phyloP scores from a whole-genome alignment of 2,888 invertebrate species.

The Trachelus iudaicus region DNA sequence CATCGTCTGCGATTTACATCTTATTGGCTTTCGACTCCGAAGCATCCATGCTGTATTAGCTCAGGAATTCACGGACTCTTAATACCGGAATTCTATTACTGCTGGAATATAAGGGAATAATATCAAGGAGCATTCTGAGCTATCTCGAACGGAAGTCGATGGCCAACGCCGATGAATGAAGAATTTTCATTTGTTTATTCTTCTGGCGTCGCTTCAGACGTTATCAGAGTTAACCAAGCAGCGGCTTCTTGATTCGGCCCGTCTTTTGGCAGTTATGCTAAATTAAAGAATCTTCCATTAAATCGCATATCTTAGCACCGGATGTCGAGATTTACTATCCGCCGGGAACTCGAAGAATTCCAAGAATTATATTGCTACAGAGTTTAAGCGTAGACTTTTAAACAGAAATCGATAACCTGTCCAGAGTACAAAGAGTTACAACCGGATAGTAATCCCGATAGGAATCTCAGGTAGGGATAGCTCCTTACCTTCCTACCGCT shows the following conservation, averaged over 20 bases:
- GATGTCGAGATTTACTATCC: not conserved
- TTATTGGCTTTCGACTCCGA: constrained; percentile 28
- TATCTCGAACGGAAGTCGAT: constrained; percentile 19
- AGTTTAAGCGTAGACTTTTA: not conserved
- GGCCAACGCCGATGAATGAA: constrained; percentile 14
- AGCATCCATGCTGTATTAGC: constrained; percentile 19
- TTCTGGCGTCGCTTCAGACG: constrained; percentile 29
- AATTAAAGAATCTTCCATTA: not conserved
- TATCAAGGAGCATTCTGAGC: not conserved
- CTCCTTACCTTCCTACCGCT: not conserved
- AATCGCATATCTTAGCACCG: not conserved
- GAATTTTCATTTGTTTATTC: constrained; percentile 28
- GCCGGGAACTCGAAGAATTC: not conserved
- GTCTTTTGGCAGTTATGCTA: not conserved
- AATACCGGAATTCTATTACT: constrained; percentile 12
- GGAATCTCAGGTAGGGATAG: not conserved
- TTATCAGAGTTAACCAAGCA: not conserved
- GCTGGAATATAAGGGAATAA: not conserved
- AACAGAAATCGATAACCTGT: not conserved
- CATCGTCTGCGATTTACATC: constrained; percentile 33
- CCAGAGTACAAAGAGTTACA: not conserved
- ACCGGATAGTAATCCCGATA: not conserved
- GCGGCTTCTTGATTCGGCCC: not conserved
- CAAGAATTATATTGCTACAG: not conserved
- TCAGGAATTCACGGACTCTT: constrained; percentile 22